Percentiles rank a stretch among this genome's conserved stretches.
These are phyloP conservation scores for Dendrolimus pini DNA, from an alignment of 2,888 invertebrate species.

Conservation along the genomic window DNA sequence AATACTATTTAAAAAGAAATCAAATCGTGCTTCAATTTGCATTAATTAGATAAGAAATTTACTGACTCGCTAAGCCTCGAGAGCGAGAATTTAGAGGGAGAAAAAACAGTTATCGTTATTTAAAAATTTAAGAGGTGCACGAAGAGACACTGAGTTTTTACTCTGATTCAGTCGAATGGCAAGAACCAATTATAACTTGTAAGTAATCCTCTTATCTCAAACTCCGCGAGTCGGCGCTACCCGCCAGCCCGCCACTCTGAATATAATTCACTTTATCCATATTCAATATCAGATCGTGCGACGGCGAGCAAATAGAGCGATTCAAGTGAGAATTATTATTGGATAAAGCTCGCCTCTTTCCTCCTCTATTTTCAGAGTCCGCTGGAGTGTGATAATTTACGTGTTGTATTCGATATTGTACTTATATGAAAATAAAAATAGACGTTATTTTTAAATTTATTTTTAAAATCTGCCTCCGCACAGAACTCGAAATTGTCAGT, in stretches of 20 bases:
- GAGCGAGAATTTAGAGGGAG: constrained; percentile 9
- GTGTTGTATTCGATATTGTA: constrained; percentile 53
- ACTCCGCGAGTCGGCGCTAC: constrained; percentile 57
- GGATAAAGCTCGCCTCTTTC: constrained; percentile 64
- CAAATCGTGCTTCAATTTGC: not conserved
- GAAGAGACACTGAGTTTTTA: constrained; percentile 50
- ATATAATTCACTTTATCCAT: constrained; percentile 74
- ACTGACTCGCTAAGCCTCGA: constrained; percentile 1
- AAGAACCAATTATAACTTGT: constrained; percentile 73
- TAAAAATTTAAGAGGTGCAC: constrained; percentile 40
- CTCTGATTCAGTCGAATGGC: constrained; percentile 54
- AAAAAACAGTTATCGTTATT: constrained; percentile 42
- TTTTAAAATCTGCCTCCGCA: no score
- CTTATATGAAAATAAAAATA: constrained; percentile 5
- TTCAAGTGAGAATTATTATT: constrained; percentile 73
- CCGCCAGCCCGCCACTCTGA: constrained; percentile 60
- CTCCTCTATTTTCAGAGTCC: constrained; percentile 64
- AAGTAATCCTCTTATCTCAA: constrained; percentile 68
- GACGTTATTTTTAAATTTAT: no score
- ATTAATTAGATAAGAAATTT: not conserved
- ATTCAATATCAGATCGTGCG: constrained; percentile 73
- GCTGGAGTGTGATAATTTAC: constrained; percentile 55
- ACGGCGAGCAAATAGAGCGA: constrained; percentile 70
- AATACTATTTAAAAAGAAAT: no score
- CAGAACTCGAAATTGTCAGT: no score